Percentiles rank a stretch among this genome's conserved stretches.
Evolutionary conservation across 1,140 invertebrate genomes (phyloP).

Genomic region (Copidosoma floridanum): DNA sequence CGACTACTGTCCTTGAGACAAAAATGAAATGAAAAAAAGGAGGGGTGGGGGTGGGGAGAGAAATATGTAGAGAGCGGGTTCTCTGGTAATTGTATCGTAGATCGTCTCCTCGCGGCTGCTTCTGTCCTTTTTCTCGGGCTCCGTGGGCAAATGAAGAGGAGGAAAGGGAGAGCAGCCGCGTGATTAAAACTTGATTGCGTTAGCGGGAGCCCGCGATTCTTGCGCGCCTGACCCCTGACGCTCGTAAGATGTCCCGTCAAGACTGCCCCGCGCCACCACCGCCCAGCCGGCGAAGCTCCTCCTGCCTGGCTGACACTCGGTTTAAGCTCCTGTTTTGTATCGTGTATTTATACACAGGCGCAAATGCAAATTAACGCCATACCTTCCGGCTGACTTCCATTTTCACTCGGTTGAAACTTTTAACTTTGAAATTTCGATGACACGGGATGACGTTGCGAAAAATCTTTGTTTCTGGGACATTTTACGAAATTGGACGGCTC

Average conservation of each 20-base stretch:
- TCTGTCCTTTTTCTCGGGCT: neutral
- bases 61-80: conserved; percentile 24
- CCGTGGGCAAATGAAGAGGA: too few relatives aligned
- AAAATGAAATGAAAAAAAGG: conserved; percentile 28
- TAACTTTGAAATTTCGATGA: too few relatives aligned
- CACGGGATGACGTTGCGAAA: too few relatives aligned
- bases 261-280: too few relatives aligned
- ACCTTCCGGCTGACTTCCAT: too few relatives aligned
- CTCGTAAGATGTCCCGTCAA: conserved; percentile 10
- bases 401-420: too few relatives aligned
- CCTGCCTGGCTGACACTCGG: too few relatives aligned
- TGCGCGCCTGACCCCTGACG: conserved; percentile 28
- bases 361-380: neutral
- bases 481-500: too few relatives aligned
- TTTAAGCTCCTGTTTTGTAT: too few relatives aligned
- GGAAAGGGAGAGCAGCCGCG: conserved; percentile 20
- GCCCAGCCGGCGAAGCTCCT: neutral
- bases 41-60: neutral
- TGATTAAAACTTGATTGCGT: conserved; percentile 47
- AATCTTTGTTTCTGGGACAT: too few relatives aligned
- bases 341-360: too few relatives aligned
- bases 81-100: conserved; percentile 41
- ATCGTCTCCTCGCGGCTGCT: conserved; percentile 22
- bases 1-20: too few relatives aligned
- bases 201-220: conserved; percentile 34